phyloP scores from a whole-genome alignment of 2,797 vertebrate genomes.

The Denticeps clupeoides region DNA sequence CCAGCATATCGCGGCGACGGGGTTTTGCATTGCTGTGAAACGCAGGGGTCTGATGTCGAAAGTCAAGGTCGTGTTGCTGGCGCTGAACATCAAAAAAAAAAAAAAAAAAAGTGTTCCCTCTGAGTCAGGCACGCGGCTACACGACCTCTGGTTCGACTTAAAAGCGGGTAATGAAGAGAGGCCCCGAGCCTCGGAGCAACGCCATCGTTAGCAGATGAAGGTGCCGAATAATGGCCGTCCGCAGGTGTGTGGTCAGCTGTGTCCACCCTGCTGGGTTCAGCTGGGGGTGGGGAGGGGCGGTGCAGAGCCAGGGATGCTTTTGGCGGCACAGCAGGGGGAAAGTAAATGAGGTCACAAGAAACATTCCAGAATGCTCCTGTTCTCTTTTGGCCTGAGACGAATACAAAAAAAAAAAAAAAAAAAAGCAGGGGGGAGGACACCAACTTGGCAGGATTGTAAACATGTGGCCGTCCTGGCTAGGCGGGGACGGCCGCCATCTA shows the following conservation, averaged over 20 bases:
- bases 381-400: neutral
- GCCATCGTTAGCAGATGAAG: neutral
- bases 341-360: conserved; percentile 7
- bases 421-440: no score
- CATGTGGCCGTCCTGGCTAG: conserved; percentile 12
- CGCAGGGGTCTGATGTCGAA: neutral
- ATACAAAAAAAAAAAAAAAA: conserved; percentile 8
- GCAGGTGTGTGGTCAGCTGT: conserved; percentile 5
- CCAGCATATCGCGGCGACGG: neutral
- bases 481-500: conserved; percentile 4
- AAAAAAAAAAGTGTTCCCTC: neutral
- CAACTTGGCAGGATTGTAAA: conserved; percentile 13
- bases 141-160: neutral
- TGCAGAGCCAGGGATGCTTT: neutral
- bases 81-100: neutral
- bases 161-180: neutral
- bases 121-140: neutral
- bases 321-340: neutral
- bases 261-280: neutral
- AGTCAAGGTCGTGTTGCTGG: neutral
- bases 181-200: neutral
- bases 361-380: neutral
- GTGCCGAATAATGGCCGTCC: neutral
- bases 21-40: neutral
- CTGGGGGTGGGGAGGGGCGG: no score